phyloP scores from a whole-genome alignment of 2,888 invertebrate genomes.

The Phortica magna region DNA sequence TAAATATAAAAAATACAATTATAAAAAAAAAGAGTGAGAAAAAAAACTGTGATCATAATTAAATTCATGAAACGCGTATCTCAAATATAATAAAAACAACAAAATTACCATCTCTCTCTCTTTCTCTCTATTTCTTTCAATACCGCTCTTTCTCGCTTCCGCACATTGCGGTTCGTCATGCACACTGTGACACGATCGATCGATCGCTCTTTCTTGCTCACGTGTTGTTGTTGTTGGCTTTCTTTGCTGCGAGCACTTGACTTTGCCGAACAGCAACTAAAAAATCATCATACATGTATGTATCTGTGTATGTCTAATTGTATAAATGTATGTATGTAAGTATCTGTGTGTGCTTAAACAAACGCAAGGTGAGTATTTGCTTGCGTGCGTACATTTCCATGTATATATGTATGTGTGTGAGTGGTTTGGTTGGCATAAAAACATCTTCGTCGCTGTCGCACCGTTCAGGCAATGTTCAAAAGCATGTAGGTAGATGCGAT shows the following conservation, averaged over 20 bases:
- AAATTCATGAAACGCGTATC: slow-evolving; percentile 69
- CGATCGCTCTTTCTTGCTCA: slow-evolving; percentile 34
- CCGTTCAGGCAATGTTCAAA: slow-evolving; percentile 4
- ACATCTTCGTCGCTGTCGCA: slow-evolving; percentile 23
- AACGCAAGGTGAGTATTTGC: slow-evolving; percentile 52
- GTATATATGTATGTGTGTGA: slow-evolving; percentile 45
- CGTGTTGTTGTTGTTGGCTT: slow-evolving; percentile 12
- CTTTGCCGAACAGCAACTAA: neutral
- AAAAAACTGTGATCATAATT: slow-evolving; percentile 61
- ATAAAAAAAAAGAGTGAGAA: slow-evolving; percentile 40
- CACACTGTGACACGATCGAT: neutral
- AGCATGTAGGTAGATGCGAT: slow-evolving; percentile 29
- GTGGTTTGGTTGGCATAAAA: neutral
- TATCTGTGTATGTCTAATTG: slow-evolving; percentile 37
- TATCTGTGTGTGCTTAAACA: slow-evolving; percentile 39
- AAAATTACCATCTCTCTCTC: neutral
- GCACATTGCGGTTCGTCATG: neutral
- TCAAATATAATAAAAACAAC: slow-evolving; percentile 36
- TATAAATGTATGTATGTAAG: slow-evolving; percentile 4
- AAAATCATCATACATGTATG: neutral
- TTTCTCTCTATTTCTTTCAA: too few species aligned
- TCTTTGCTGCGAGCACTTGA: slow-evolving; percentile 21
- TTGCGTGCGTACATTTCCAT: slow-evolving; percentile 6
- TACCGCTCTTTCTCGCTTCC: too few species aligned
- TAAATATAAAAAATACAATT: neutral